Base-by-base conservation (phyloP, 2,888 invertebrate genomes). In the Nomada flava region DNA sequence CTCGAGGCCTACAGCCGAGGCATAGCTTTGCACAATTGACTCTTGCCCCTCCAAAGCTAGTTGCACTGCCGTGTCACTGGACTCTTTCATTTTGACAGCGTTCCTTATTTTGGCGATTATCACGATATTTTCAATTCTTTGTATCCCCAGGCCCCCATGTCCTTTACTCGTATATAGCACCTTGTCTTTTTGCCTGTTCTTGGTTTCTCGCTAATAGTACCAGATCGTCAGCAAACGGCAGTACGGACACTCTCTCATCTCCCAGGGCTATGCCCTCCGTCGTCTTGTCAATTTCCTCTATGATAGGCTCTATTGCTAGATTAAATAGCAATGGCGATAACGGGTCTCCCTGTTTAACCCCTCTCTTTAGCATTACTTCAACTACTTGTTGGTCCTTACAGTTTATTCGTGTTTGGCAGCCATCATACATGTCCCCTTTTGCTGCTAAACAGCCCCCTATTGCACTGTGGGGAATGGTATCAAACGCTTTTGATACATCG, bases 341-440 rank as follows among this genome's bases (percentile, higher is more conserved):
- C 0, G 94, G 94, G 93, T 95, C 94, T 91, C 94, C 91, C 94
- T 94, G 94, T 93, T 94, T 94, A 92, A 95, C 92, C 90, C 94
- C 93, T 92, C 93, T 36, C 0, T 11, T 11, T 0, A 29, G 29
- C 29, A 3, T 44, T 0, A 85, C 23, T n/a, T 29, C 20, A 4
- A 81, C 29, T 1, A 13, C 5, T 0, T 47, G 2, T 52, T 13
- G 67, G 29, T 29, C 7, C 7, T 0, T 29, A 0, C 29, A 29
- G 0, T 5, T 29, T 7, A 29, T 29, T 7, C 7, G 5, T 7
- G 29, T 29, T 29, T 0, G 0, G 29, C 29, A 68, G 0, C 23
- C n/a, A 2, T 64, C 9, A 3, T 69, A 75, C 59, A 60, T 70
- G 0, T 9, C 18, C 7, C 50, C 69, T 44, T 70, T 70, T 1